Evolutionary conservation across 2,888 invertebrate species (phyloP), one percentile per base, ranked within the genome.

Genomic region (Volucella bombylans): DNA sequence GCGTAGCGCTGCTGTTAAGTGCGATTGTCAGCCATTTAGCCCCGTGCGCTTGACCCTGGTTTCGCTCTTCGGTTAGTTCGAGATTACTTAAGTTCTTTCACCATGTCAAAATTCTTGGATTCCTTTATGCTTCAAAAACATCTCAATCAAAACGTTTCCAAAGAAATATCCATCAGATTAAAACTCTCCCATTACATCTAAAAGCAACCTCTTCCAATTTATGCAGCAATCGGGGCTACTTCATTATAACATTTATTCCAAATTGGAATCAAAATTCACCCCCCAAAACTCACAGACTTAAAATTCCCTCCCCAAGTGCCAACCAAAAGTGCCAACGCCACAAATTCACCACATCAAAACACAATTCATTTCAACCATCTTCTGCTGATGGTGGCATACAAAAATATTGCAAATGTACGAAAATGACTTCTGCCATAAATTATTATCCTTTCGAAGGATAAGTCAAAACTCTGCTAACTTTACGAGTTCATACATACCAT

Each of bases 381-480:
- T 23, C 4, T 23, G 23, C 23, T 23, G 23, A 23, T 23, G 23
- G 23, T 23, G 4, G 23, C 1, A 4, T 8, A 55, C 55, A 31
- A 10, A 31, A 31, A 12, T 31, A 31, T 55, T 23, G 47, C 62
- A 62, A 50, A 76, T 61, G 68, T 68, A 23, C 61, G 52, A 68
- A 62, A 55, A 68, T 62, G 69, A 62, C 61, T 77, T 69, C 52
- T 62, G 61, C 43, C 77, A 77, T 77, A 77, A 77, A 77, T 77
- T 77, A 77, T 77, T 77, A 77, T 69, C 15, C 54, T 23, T 12
- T 39, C 12, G 8, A 31, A 47, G 9, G 23, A 64, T 59, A 65
- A 50, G 71, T 54, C 54, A 43, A 18, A 67, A 39, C 8, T 31
- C 39, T 23, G 23, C 23, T 23, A 23, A 23, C 23, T 23, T 23